Conservation (phyloP, 2,888 invertebrate species). For the Melinaea menophilus region DNA sequence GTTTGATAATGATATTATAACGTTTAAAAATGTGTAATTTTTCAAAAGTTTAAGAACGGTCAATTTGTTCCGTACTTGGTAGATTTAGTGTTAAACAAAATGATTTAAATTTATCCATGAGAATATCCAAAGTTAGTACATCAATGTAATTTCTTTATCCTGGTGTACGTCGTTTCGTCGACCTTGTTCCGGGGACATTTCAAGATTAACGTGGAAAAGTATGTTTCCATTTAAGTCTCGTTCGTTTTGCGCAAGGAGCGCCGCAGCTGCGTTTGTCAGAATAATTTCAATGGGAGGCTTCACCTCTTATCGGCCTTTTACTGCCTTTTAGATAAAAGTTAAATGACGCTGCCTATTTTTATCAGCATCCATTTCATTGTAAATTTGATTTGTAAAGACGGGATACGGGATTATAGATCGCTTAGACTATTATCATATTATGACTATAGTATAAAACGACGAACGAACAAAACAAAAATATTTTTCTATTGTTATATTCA, state of each 20-base stretch:
- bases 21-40: too few relatives aligned
- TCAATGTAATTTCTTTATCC: conserved; percentile 38
- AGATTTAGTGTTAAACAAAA: too few relatives aligned
- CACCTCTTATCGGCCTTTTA: conserved; percentile 25
- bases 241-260: conserved; percentile 36
- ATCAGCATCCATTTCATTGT: neutral
- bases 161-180: conserved; percentile 49
- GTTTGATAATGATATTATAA: too few relatives aligned
- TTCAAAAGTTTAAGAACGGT: too few relatives aligned
- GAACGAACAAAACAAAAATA: too few relatives aligned
- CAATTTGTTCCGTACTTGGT: too few relatives aligned
- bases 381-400: conserved; percentile 16
- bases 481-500: too few relatives aligned
- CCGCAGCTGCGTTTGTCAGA: conserved; percentile 55
- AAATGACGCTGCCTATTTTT: conserved; percentile 14
- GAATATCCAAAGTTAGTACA: conserved; percentile 14
- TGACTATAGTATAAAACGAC: too few relatives aligned
- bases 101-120: too few relatives aligned
- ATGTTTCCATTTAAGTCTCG: conserved; percentile 63
- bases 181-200: conserved; percentile 48
- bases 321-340: conserved; percentile 24
- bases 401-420: neutral
- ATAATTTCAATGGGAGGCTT: conserved; percentile 37
- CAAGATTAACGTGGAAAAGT: conserved; percentile 60
- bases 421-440: neutral